Percentiles rank a stretch among this genome's conserved stretches.
Conservation (phyloP, 2,888 invertebrate genomes). For the Celastrina argiolus region DNA sequence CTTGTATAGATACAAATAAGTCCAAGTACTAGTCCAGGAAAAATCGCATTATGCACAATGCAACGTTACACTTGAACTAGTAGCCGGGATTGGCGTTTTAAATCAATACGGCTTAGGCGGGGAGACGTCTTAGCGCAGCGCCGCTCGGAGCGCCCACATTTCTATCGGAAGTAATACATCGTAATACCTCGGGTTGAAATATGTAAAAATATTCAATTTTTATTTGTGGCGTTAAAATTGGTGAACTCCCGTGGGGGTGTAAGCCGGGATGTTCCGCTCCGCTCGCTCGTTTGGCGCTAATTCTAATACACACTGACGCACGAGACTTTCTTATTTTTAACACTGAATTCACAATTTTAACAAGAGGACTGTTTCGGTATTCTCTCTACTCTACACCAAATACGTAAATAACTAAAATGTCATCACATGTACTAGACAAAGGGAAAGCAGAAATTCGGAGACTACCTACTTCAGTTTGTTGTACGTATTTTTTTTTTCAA, state of each 20-base stretch:
- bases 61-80: conserved; percentile 25
- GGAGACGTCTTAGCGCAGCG: conserved; percentile 30
- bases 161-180: conserved; percentile 68
- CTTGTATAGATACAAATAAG: no score
- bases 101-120: conserved; percentile 64
- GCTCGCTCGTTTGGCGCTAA: conserved; percentile 47
- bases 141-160: conserved; percentile 67
- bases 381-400: no score
- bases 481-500: no score
- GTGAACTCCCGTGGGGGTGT: conserved; percentile 50
- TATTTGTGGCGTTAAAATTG: conserved; percentile 63
- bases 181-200: conserved; percentile 60
- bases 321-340: conserved; percentile 32
- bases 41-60: conserved; percentile 9
- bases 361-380: no score
- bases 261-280: conserved; percentile 65
- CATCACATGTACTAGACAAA: no score
- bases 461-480: no score
- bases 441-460: no score
- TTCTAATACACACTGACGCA: conserved; percentile 53
- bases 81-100: conserved; percentile 35
- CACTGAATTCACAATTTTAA: neutral
- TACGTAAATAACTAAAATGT: no score
- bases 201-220: conserved; percentile 74
- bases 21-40: neutral